A percentile compares a stretch with the other conserved stretches of the same genome.
phyloP scores from a whole-genome alignment of 2,797 vertebrate species.

The Eulemur albifrons region DNA sequence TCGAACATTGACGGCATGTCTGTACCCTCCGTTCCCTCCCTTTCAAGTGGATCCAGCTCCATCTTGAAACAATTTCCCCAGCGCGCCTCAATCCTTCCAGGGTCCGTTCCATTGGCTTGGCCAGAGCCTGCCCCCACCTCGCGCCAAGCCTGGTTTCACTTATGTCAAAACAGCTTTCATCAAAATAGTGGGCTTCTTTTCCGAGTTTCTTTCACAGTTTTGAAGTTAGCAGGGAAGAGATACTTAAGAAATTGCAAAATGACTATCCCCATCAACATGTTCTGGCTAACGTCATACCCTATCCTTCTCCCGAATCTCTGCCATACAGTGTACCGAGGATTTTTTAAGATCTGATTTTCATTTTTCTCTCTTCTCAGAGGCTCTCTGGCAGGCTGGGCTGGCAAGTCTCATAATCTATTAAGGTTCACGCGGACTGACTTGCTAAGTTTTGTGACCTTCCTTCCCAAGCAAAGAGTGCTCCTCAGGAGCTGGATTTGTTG shows the following conservation, averaged over 20 bases:
- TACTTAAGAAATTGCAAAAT: slow-evolving; percentile 1
- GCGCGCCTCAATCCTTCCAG: slow-evolving; percentile 41
- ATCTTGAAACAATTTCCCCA: slow-evolving; percentile 71
- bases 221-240: slow-evolving; percentile 47
- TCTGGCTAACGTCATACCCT: neutral
- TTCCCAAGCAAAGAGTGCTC: neutral
- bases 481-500: neutral
- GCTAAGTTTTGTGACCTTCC: neutral
- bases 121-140: neutral
- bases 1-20: slow-evolving; percentile 19
- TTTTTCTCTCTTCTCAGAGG: neutral
- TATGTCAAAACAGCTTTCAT: slow-evolving; percentile 66
- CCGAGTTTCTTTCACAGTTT: slow-evolving; percentile 32
- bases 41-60: slow-evolving; percentile 68
- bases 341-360: neutral
- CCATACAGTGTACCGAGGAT: neutral
- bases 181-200: slow-evolving; percentile 43
- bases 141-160: slow-evolving; percentile 67
- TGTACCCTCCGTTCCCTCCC: slow-evolving; percentile 1
- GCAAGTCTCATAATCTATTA: neutral
- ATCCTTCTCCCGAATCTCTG: neutral
- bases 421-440: neutral
- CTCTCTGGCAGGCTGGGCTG: neutral
- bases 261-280: neutral
- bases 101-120: slow-evolving; percentile 29